phyloP scores from a whole-genome alignment of 2,113 vertebrate genomes.

The Aspiorhynchus laticeps region DNA sequence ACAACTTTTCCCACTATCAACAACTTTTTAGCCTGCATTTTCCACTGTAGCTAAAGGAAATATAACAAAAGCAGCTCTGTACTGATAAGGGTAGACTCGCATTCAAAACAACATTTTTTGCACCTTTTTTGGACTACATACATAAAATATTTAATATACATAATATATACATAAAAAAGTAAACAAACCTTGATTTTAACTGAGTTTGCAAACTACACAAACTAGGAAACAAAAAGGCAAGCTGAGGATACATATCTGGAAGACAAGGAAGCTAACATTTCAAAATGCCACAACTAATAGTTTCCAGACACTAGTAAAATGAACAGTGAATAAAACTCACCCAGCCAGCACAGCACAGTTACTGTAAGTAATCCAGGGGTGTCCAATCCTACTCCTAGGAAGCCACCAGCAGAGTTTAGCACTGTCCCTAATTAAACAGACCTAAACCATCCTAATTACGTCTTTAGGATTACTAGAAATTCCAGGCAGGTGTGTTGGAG shows the following conservation, averaged over 20 bases:
- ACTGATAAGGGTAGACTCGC: background rate
- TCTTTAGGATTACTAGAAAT: background rate
- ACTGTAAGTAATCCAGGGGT: background rate
- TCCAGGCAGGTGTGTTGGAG: background rate
- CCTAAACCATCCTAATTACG: background rate
- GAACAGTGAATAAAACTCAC: background rate
- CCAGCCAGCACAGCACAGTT: background rate
- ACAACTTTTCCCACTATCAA: too few relatives aligned
- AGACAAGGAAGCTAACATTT: background rate
- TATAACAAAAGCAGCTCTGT: background rate
- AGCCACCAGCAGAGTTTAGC: background rate
- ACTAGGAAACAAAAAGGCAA: background rate
- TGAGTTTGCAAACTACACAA: background rate
- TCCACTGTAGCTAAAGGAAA: background rate
- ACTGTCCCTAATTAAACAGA: background rate
- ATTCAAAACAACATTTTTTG: constrained; percentile 1
- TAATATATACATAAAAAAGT: too few relatives aligned
- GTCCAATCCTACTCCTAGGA: background rate
- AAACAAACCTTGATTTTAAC: background rate
- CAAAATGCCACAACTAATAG: background rate
- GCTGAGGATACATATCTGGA: background rate
- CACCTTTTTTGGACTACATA: too few relatives aligned
- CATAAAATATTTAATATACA: too few relatives aligned
- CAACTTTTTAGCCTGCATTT: background rate
- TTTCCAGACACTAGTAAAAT: background rate